Evolutionary conservation across 1,140 invertebrate species (phyloP).

Genomic region (Pteromalus puparum): DNA sequence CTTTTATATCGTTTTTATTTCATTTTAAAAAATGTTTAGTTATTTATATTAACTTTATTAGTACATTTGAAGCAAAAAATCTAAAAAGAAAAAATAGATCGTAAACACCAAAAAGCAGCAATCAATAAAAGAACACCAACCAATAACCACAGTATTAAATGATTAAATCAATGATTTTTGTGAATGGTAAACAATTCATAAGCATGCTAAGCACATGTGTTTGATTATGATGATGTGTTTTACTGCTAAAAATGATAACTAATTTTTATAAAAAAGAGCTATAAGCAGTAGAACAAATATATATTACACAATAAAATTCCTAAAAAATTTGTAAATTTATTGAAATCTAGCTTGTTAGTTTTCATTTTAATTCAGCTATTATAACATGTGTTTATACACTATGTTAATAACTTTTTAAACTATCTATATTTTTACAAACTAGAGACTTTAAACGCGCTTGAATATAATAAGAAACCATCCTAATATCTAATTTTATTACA

Average conservation of each 20-base stretch:
- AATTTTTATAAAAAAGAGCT: not conserved
- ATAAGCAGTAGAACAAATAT: too few species aligned
- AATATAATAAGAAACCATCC: too few species aligned
- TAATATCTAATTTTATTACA: too few species aligned
- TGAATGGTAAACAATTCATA: slow-evolving; percentile 7
- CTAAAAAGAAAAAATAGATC: not conserved
- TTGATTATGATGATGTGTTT: slow-evolving; percentile 14
- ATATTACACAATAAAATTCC: too few species aligned
- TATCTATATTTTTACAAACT: slow-evolving; percentile 18
- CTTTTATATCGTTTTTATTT: not conserved
- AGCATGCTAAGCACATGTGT: slow-evolving; percentile 44
- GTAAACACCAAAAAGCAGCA: not conserved
- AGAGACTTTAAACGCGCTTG: too few species aligned
- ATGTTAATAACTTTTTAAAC: too few species aligned
- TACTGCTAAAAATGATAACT: too few species aligned
- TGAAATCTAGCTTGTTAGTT: too few species aligned
- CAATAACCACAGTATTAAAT: not conserved
- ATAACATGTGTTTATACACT: too few species aligned
- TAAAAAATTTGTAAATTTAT: too few species aligned
- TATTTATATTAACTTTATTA: slow-evolving; percentile 21
- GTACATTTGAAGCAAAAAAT: not conserved
- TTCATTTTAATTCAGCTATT: too few species aligned
- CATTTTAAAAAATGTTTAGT: not conserved
- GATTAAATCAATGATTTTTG: not conserved
- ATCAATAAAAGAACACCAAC: slow-evolving; percentile 1